Evolutionary conservation across 2,888 invertebrate genomes (phyloP), one percentile per base, ranked within the genome.

Genomic region (Dryocosmus kuriphilus): DNA sequence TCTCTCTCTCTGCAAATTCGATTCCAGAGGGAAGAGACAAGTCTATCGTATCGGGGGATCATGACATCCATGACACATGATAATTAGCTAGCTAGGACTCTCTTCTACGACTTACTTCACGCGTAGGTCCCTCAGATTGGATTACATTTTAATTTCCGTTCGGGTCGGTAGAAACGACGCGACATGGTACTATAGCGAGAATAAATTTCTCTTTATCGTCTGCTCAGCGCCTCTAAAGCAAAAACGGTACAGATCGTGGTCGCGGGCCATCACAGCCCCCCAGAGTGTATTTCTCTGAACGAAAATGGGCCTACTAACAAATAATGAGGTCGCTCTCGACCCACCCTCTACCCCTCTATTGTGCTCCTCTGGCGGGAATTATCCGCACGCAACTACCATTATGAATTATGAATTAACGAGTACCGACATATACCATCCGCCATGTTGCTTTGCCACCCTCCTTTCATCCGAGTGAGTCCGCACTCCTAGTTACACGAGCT

Each of bases 351-450:
- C 71, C 77, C 79, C 74, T 74, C 77, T 75, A 76, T 74, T 81
- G 74, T 77, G 57, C 77, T 74, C 76, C 78, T 77, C 84, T 82
- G 76, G 63, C 61, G 81, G 80, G 84, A 83, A 88, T 89, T 89
- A 88, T 86, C 86, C 83, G 81, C 89, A 88, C 88, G 88, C 89
- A 87, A 89, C 82, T 65, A 84, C 83, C 85, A 87, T 86, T 88
- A 85, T 88, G 87, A 89, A 90, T 89, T 89, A 89, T 88, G 86
- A 89, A 89, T 89, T 88, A 88, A 88, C 85, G 87, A 83, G 85
- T 80, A 76, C 77, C 61, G 14, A 81, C 79, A 60, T 35, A 65
- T 63, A 75, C 74, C 79, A 79, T 79, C 77, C 65, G 46, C 61
- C 35, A 75, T 73, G 67, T 67, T 79, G 67, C 60, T 78, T 65